Base-by-base conservation (phyloP, 2,797 vertebrate genomes). In the Eremophila alpestris region DNA sequence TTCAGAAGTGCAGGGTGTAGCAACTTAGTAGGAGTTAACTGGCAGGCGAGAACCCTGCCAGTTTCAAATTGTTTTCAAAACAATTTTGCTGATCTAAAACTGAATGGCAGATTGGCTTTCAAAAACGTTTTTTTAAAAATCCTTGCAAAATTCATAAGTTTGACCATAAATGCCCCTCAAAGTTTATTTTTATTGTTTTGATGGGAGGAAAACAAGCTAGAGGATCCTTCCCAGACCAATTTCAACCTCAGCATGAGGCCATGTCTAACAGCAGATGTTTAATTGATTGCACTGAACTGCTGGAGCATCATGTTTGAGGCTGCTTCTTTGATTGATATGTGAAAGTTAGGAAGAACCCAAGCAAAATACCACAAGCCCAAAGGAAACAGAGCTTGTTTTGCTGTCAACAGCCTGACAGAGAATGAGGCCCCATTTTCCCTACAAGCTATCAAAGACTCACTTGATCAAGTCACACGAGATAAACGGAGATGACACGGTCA, bases 311-410 rank as follows among this genome's bases (percentile, higher is more conserved):
- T 1, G 0, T 63, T 69, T 77, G 80, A 90, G 79, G 40, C 30
- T 83, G 26, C 20, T 26, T 87, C 46, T 91, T 78, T 64, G 80
- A 85, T 0, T 80, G 76, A 75, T 81, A 45, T 23, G 46, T 75
- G 73, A 95, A 89, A 88, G 58, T 32, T 85, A 80, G 83, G 62
- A 74, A 80, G 69, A 91, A 52, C 48, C n/a, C 83, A 90, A 90
- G 13, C n/a, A 76, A 93, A 95, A 90, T 48, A 91, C 58, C 68
- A 43, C 32, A 68, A 85, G 75, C 49, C 29, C 85, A 90, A 86
- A 95, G 77, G 91, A 96, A 95, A 86, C 51, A 92, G 90, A 71
- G n/a, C 60, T 80, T 87, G 78, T 90, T 93, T 96, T 95, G 52
- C 89, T 95, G 81, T 95, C 92, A 95, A 75, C 87, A 94, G 65